A percentile compares a stretch with the other conserved stretches of the same genome.
Conservation (phyloP, 2,113 vertebrate genomes). For the Protobothrops mucrosquamatus region DNA sequence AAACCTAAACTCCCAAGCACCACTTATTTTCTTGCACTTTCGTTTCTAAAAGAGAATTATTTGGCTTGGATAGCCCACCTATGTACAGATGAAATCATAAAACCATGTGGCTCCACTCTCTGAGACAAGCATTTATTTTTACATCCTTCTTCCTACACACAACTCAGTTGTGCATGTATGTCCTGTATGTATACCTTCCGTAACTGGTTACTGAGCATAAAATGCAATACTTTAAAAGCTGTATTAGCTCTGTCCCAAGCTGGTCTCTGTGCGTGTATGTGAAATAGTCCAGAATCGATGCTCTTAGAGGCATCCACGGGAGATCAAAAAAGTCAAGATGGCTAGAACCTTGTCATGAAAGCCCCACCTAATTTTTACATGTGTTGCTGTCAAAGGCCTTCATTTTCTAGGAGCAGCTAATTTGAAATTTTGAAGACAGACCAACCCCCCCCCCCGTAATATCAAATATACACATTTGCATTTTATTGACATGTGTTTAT, state of each 20-base stretch:
- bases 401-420: neutral
- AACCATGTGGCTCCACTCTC: neutral
- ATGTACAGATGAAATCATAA: neutral
- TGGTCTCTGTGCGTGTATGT: neutral
- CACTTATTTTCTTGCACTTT: neutral
- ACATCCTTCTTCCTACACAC: neutral
- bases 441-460: no score
- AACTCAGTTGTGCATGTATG: neutral
- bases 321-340: neutral
- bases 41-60: neutral
- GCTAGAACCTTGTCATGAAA: neutral
- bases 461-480: neutral
- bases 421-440: neutral
- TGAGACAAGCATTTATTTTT: neutral
- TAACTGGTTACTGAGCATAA: neutral
- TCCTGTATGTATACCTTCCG: neutral
- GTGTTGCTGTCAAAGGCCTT: neutral
- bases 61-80: neutral
- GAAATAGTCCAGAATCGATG: neutral
- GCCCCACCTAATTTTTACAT: neutral
- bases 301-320: neutral
- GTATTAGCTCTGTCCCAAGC: neutral
- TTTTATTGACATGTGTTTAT: neutral
- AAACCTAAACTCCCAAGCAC: neutral
- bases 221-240: neutral